Evolutionary conservation across 1,140 invertebrate genomes (phyloP).

Genomic region (Onthophagus taurus): DNA sequence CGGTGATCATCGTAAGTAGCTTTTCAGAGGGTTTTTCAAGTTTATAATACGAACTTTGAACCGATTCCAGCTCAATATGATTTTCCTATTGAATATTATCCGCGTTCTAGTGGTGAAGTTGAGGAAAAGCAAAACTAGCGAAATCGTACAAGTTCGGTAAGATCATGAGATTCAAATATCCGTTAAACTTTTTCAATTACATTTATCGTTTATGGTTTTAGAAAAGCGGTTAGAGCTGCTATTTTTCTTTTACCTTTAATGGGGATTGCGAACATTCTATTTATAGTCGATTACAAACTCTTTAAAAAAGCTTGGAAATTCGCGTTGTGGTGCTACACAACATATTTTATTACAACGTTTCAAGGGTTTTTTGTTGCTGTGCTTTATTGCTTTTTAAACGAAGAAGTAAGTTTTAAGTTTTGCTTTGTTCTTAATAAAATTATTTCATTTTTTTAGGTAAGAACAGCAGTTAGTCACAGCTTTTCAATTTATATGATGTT

Average conservation of each 20-base stretch:
- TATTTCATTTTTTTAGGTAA: not conserved
- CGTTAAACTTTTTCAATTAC: no score
- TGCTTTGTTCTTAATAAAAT: not conserved
- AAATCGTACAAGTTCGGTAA: constrained; percentile 73
- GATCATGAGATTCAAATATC: no score
- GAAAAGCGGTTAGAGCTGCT: constrained; percentile 71
- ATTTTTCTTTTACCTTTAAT: constrained; percentile 71
- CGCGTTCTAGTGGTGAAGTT: constrained; percentile 76
- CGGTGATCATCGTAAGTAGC: constrained; percentile 67
- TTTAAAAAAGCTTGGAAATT: constrained; percentile 59
- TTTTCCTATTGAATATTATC: constrained; percentile 78
- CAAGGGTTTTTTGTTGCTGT: constrained; percentile 79
- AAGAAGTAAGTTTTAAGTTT: constrained; percentile 56
- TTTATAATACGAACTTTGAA: not conserved
- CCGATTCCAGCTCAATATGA: constrained; percentile 71
- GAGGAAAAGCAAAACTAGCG: constrained; percentile 63
- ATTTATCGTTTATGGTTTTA: no score
- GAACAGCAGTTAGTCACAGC: constrained; percentile 2
- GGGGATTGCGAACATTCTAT: constrained; percentile 69
- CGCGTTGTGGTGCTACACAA: constrained; percentile 69
- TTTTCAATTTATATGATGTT: not conserved
- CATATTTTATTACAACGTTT: constrained; percentile 73
- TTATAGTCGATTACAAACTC: constrained; percentile 58
- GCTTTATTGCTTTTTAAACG: constrained; percentile 82
- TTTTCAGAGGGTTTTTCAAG: no score